Percentiles rank a stretch among this genome's conserved stretches.
These are phyloP conservation scores for Elaphurus davidianus DNA, from an alignment of 2,113 vertebrate genomes.

Conservation along the genomic window DNA sequence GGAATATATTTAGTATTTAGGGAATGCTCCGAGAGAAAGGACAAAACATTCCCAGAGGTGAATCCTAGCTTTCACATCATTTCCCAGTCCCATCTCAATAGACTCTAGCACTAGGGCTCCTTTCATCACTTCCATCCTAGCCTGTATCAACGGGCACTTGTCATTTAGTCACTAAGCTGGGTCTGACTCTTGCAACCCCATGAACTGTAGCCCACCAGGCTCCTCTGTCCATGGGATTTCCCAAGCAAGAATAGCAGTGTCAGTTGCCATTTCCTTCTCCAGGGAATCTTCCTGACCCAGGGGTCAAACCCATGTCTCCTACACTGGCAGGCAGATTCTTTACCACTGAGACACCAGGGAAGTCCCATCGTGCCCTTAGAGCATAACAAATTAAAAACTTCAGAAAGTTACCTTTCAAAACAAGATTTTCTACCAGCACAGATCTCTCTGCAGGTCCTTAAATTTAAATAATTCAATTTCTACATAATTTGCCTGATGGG, in stretches of 20 bases:
- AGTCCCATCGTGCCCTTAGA: background rate
- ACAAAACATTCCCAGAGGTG: background rate
- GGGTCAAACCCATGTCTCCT: background rate
- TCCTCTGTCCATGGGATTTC: background rate
- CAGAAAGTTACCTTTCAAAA: slow-evolving; percentile 30
- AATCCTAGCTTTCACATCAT: background rate
- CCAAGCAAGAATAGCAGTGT: background rate
- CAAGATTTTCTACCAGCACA: background rate
- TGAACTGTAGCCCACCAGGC: background rate
- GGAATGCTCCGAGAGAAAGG: background rate
- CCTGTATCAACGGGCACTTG: background rate
- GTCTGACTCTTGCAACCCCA: background rate
- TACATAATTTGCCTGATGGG: background rate
- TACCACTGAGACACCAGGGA: background rate
- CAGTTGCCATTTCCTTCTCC: background rate
- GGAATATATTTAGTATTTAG: background rate
- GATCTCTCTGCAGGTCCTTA: background rate
- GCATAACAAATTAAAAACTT: background rate
- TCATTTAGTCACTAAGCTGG: background rate
- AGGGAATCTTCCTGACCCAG: background rate
- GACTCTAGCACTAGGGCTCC: background rate
- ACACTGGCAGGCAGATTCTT: background rate
- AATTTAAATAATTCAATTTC: slow-evolving; percentile 12
- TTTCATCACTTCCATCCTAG: background rate
- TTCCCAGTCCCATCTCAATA: slow-evolving; percentile 14